phyloP scores from a whole-genome alignment of 2,888 invertebrate genomes.

The Sthenelais limicola region DNA sequence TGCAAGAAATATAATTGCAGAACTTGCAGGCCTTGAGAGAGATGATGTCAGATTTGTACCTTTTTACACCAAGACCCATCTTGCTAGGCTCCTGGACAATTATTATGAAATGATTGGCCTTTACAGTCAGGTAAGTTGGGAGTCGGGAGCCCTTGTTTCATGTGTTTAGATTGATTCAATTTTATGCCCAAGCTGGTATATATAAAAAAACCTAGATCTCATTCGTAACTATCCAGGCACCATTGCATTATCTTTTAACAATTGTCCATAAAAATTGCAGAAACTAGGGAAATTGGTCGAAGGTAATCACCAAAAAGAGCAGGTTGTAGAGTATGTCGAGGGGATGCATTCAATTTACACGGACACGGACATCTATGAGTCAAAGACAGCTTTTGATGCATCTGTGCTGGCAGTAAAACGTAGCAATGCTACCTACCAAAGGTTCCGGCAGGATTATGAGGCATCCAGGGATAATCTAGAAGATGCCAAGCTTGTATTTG shows the following conservation, averaged over 20 bases:
- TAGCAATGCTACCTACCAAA: slow-evolving; percentile 21
- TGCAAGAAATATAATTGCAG: neutral
- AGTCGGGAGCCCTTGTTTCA: slow-evolving; percentile 6
- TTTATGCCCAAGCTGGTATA: neutral
- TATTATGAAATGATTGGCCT: slow-evolving; percentile 11
- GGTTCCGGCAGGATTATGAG: slow-evolving; percentile 17
- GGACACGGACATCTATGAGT: slow-evolving; percentile 17
- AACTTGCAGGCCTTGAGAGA: neutral
- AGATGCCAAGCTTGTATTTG: neutral
- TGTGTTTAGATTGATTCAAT: too few relatives aligned
- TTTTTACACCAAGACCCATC: slow-evolving; percentile 22
- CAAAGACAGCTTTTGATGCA: slow-evolving; percentile 9
- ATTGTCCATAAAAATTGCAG: neutral
- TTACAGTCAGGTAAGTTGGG: slow-evolving; percentile 10
- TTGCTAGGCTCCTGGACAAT: slow-evolving; percentile 17
- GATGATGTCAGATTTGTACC: slow-evolving; percentile 14
- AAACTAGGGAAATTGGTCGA: neutral
- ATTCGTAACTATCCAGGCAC: too few relatives aligned
- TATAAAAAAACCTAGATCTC: too few relatives aligned
- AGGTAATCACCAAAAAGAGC: neutral
- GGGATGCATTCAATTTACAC: slow-evolving; percentile 27
- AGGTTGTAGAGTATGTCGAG: slow-evolving; percentile 3
- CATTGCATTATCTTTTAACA: neutral
- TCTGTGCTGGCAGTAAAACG: slow-evolving; percentile 2
- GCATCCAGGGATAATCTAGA: neutral